These are phyloP conservation scores for Ictalurus punctatus DNA, from an alignment of 2,113 vertebrate species.

Conservation along the genomic window DNA sequence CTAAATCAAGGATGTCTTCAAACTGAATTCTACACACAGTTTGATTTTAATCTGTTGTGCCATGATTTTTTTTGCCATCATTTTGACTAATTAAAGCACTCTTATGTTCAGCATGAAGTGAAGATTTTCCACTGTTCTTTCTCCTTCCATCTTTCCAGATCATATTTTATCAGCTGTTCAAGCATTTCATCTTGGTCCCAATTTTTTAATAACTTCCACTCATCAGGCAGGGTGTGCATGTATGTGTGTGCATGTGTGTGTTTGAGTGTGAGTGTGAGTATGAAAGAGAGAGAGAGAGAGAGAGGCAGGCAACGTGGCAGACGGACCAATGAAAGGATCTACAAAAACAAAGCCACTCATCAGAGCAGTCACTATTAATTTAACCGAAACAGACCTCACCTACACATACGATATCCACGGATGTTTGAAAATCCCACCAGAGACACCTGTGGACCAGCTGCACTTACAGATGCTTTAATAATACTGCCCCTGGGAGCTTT, in stretches of 20 bases:
- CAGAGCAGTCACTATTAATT: not conserved
- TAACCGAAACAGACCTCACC: conserved; percentile 15
- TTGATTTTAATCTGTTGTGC: not conserved
- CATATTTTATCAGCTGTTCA: not conserved
- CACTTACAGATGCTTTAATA: not conserved
- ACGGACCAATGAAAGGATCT: not conserved
- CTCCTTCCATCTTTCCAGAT: not conserved
- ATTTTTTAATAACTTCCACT: conserved; percentile 34
- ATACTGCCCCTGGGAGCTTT: not conserved
- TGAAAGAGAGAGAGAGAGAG: not conserved
- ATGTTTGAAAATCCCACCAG: conserved; percentile 1
- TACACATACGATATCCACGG: not conserved
- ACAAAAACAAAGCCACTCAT: conserved; percentile 13
- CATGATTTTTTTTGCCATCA: not conserved
- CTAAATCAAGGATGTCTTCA: not conserved
- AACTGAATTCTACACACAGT: not conserved
- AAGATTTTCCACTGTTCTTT: not conserved
- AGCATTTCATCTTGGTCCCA: conserved; percentile 4
- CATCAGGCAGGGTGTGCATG: not conserved
- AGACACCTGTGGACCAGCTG: conserved; percentile 6
- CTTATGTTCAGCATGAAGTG: not conserved
- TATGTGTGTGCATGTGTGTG: not conserved
- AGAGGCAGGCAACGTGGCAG: not conserved
- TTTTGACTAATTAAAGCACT: not conserved
- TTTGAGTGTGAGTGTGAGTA: not conserved